Conservation (phyloP, 1,140 invertebrate species). For the Apis mellifera region DNA sequence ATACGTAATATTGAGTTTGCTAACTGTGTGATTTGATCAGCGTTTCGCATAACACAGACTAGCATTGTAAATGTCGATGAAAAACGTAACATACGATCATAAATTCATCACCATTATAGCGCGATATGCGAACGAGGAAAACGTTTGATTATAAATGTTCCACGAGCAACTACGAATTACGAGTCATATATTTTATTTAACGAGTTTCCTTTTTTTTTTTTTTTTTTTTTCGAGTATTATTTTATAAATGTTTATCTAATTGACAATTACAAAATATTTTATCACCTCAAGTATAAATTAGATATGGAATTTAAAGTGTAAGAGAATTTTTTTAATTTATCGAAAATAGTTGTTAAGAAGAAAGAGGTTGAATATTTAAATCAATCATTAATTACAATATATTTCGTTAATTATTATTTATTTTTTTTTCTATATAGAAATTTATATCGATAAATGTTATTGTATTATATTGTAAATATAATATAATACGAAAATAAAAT, state of each 20-base stretch:
- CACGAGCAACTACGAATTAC: slow-evolving; percentile 10
- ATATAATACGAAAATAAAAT: too few relatives aligned
- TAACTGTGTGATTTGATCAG: slow-evolving; percentile 16
- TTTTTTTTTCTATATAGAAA: too few relatives aligned
- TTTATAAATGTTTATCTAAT: not conserved
- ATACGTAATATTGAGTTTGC: slow-evolving; percentile 34
- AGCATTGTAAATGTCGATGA: slow-evolving; percentile 3
- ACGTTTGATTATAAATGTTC: not conserved
- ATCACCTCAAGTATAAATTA: not conserved
- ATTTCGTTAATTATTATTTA: too few relatives aligned
- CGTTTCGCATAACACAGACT: slow-evolving; percentile 22
- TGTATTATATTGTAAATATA: too few relatives aligned
- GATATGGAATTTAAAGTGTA: not conserved
- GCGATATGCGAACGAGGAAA: slow-evolving; percentile 19
- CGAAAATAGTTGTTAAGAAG: not conserved
- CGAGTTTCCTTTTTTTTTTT: not conserved
- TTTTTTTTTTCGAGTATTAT: not conserved
- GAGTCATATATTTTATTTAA: not conserved
- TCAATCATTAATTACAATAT: too few relatives aligned
- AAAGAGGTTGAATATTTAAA: too few relatives aligned
- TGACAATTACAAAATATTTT: not conserved
- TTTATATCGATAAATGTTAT: too few relatives aligned
- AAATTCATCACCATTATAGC: not conserved
- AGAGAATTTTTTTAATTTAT: not conserved
- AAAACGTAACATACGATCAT: slow-evolving; percentile 24